Evolutionary conservation across 1,140 invertebrate species (phyloP).

Genomic region (Drosophila auraria): DNA sequence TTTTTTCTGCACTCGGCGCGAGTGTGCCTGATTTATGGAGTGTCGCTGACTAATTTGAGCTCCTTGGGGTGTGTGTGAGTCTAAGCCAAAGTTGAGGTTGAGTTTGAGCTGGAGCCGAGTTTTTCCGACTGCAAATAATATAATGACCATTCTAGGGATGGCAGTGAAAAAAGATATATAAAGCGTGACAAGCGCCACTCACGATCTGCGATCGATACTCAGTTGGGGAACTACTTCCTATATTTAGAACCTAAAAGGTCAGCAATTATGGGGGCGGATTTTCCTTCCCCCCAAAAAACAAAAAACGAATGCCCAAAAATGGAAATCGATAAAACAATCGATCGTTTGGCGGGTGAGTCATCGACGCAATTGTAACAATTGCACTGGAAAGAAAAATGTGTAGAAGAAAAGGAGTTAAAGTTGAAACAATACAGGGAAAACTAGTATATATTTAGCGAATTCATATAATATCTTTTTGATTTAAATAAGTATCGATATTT

Average conservation of each 20-base stretch:
- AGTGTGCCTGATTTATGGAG: constrained; percentile 80
- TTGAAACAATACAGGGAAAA: no score
- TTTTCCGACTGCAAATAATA: constrained; percentile 13
- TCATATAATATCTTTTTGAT: not conserved
- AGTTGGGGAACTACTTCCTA: constrained; percentile 3
- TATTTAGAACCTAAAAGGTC: constrained; percentile 37
- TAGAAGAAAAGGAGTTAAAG: not conserved
- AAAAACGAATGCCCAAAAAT: not conserved
- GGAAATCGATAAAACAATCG: constrained; percentile 37
- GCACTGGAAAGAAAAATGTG: not conserved
- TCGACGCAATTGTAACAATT: constrained; percentile 12
- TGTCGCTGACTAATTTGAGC: constrained; percentile 80
- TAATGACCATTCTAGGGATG: constrained; percentile 51
- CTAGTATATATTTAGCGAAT: no score
- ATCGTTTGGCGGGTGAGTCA: constrained; percentile 23
- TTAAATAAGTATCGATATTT: no score
- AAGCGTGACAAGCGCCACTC: constrained; percentile 33
- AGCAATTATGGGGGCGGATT: constrained; percentile 9
- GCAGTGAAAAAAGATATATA: not conserved
- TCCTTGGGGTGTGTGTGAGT: constrained; percentile 59
- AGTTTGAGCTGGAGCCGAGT: not conserved
- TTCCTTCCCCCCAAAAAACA: not conserved
- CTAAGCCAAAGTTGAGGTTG: constrained; percentile 28
- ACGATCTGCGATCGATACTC: constrained; percentile 15
- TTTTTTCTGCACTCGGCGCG: constrained; percentile 16